Base-by-base conservation (phyloP, 2,113 vertebrate species). In the Labeo rohita region DNA sequence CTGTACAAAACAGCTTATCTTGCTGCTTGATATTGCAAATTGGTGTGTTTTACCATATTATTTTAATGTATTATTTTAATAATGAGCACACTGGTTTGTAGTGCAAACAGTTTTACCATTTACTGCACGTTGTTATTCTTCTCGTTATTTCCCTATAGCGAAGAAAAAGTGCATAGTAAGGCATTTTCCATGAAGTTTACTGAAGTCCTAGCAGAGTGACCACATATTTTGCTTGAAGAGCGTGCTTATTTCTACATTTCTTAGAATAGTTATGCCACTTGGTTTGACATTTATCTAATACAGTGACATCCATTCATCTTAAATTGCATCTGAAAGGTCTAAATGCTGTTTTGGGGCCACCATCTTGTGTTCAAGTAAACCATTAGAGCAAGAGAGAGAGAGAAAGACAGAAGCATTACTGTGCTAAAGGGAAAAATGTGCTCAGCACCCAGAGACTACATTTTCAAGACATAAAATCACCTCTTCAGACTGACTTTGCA, bases 301-400 rank as follows among this genome's bases (percentile, higher is more conserved):
- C 39, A 72, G 10, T 45, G 18, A 13, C 23, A 45, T 43, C 39
- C 18, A 12, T 72, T 72, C 2, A n/a, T 39, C 36, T 8, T 1
- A 66, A 68, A 68, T 34, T 15, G 28, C 28, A 11, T 5, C 12
- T 66, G 28, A 68, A 39, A 74, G 43, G 47, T 54, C 50, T 77
- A 77, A 52, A 54, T 18, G 50, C 23, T 5, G 28, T 77, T 36
- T 61, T 34, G n/a, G 10, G n/a, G 45, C 45, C n/a, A 75, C 45
- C 50, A 52, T 54, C 50, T 54, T 36, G 50, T 77, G 28, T 54
- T 77, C 75, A 77, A 36, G 23, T 10, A 36, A 36, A 77, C 28
- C 49, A 50, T 36, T 13, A 56, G 85, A 91, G 89, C 85, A 86
- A 88, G 88, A 83, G 65, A 3, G 52, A 49, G 77, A 52, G 84